phyloP scores from a whole-genome alignment of 2,113 vertebrate genomes.

The Perca schrenkii region DNA sequence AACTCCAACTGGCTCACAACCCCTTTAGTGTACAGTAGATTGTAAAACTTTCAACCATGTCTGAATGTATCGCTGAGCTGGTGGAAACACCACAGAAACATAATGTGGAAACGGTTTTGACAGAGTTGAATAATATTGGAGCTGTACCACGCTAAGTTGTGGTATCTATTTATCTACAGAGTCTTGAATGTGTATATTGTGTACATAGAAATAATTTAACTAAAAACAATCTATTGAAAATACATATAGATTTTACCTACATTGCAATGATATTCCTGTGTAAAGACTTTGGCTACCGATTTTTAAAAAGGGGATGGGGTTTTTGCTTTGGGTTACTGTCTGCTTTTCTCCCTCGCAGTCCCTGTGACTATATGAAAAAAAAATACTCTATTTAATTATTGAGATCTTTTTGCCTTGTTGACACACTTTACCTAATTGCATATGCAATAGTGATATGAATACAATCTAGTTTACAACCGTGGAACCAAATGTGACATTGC shows the following conservation, averaged over 20 bases:
- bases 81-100: slow-evolving; percentile 43
- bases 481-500: slow-evolving; percentile 91
- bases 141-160: slow-evolving; percentile 39
- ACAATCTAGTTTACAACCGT: slow-evolving; percentile 94
- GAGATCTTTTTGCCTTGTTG: slow-evolving; percentile 81
- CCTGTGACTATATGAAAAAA: slow-evolving; percentile 52
- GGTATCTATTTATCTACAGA: slow-evolving; percentile 75
- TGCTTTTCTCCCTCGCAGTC: slow-evolving; percentile 67
- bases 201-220: slow-evolving; percentile 79
- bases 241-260: slow-evolving; percentile 70
- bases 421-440: slow-evolving; percentile 90
- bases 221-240: slow-evolving; percentile 59
- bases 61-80: slow-evolving; percentile 90
- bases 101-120: slow-evolving; percentile 32
- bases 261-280: slow-evolving; percentile 71
- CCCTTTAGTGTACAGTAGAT: slow-evolving; percentile 76
- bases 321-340: slow-evolving; percentile 62
- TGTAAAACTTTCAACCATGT: slow-evolving; percentile 86
- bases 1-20: slow-evolving; percentile 41
- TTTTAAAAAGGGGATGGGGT: slow-evolving; percentile 52
- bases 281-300: slow-evolving; percentile 74
- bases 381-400: slow-evolving; percentile 73
- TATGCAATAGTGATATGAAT: slow-evolving; percentile 93
- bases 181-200: slow-evolving; percentile 72
- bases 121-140: slow-evolving; percentile 49